Base-by-base conservation (phyloP, 2,888 invertebrate genomes). In the Lycia hirtaria region DNA sequence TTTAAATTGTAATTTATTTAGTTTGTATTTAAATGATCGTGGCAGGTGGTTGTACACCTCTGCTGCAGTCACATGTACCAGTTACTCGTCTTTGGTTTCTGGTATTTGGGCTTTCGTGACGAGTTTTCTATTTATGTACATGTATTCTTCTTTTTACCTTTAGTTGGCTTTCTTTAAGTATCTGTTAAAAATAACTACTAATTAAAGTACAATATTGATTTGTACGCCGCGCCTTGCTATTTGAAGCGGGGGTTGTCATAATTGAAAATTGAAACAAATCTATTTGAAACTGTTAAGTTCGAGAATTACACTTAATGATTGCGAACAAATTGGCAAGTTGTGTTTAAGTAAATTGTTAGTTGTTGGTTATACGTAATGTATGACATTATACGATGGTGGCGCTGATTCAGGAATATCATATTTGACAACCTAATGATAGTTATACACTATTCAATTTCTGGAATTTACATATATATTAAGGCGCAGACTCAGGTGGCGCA, bases 151-250 rank as follows among this genome's bases (percentile, higher is more conserved):
- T n/a, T n/a, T n/a, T n/a, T n/a, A n/a, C n/a, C n/a, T n/a, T n/a
- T n/a, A n/a, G n/a, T n/a, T n/a, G n/a, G n/a, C 7, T 10, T 28
- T 9, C 0, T 10, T n/a, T 28, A n/a, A n/a, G 28, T 28, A 28
- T 3, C 6, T 2, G 1, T 4, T 1, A 32, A 4, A 14, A 32
- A 14, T 14, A 32, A 14, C 2, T 32, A 35, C 14, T 38, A 78
- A 78, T 81, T 81, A 81, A 75, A 73, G 66, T 71, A 70, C 73
- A 68, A 72, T 74, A 71, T 72, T 75, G 80, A 81, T 81, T 82
- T 80, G 81, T 80, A 75, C 69, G 67, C 70, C 71, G 67, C 69
- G 67, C 70, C 71, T 66, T 57, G 69, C 71, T 66, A 72, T 73
- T 74, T 75, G 66, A 49, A 14, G 9, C 28, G 56, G 64, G 65